These are phyloP conservation scores for Aramus guarauna DNA, from an alignment of 2,113 vertebrate species.

Conservation along the genomic window DNA sequence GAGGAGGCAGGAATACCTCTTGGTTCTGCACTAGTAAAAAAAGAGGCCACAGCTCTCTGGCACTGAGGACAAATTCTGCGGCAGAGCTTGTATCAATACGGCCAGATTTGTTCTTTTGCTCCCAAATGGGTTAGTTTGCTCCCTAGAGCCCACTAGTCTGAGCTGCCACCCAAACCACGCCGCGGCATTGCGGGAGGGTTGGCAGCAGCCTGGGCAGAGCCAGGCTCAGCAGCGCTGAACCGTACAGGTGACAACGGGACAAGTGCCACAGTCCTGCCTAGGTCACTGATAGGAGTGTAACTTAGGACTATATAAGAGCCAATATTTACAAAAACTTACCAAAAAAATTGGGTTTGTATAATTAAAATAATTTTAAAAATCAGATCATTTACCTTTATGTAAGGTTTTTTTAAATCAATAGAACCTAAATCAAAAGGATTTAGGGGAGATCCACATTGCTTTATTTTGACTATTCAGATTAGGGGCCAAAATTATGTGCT, in stretches of 20 bases:
- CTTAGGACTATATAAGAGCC: not conserved
- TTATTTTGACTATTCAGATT: not conserved
- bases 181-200: too few relatives aligned
- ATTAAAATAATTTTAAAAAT: not conserved
- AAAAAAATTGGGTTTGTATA: not conserved
- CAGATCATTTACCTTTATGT: not conserved
- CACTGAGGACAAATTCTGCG: not conserved
- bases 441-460: not conserved
- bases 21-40: not conserved
- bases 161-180: not conserved
- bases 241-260: rapidly evolving
- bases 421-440: not conserved
- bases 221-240: not conserved
- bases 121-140: not conserved
- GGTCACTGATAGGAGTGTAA: not conserved
- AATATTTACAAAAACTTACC: not conserved
- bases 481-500: not conserved
- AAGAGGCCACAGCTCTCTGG: not conserved
- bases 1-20: not conserved
- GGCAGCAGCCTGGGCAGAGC: not conserved
- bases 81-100: not conserved
- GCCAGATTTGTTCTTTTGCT: not conserved
- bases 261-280: not conserved
- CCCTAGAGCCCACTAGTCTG: too few relatives aligned
- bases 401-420: not conserved